Evolutionary conservation across 1,140 invertebrate genomes (phyloP).

Genomic region (Drosophila simulans): DNA sequence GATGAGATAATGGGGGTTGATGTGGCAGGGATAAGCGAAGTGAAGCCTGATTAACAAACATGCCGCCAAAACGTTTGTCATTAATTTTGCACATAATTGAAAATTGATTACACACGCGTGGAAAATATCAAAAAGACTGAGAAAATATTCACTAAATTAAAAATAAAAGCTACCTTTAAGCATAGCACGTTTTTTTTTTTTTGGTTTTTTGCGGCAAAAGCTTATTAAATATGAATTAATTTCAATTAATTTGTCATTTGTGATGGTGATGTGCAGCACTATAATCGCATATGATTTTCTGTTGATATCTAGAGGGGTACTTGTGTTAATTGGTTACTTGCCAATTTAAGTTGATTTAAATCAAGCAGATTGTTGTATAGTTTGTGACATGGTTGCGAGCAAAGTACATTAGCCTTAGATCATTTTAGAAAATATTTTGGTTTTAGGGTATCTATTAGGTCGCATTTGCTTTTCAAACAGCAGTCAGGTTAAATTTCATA

Average conservation of each 20-base stretch:
- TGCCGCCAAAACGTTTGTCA: constrained; percentile 68
- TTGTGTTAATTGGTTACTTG: not conserved
- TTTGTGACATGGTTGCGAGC: too few relatives aligned
- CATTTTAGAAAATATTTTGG: too few relatives aligned
- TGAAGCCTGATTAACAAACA: constrained; percentile 71
- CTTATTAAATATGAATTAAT: constrained; percentile 79
- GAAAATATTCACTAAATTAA: constrained; percentile 14
- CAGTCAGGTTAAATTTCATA: constrained; percentile 60
- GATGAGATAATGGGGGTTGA: not conserved
- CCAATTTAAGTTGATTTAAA: too few relatives aligned
- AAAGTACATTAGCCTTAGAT: too few relatives aligned
- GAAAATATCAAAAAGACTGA: constrained; percentile 2
- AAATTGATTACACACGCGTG: constrained; percentile 65
- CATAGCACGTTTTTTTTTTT: not conserved
- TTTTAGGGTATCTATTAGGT: constrained; percentile 1
- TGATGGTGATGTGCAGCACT: constrained; percentile 4
- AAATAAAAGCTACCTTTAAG: constrained; percentile 25
- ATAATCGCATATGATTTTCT: not conserved
- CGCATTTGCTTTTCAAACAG: not conserved
- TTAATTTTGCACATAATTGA: constrained; percentile 78
- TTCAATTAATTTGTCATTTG: constrained; percentile 74
- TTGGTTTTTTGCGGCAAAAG: constrained; percentile 25
- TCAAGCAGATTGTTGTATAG: too few relatives aligned
- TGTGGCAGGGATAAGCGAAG: not conserved
- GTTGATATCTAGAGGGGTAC: not conserved